Conservation (phyloP, 1,140 invertebrate species). For the Antheraea mylitta region DNA sequence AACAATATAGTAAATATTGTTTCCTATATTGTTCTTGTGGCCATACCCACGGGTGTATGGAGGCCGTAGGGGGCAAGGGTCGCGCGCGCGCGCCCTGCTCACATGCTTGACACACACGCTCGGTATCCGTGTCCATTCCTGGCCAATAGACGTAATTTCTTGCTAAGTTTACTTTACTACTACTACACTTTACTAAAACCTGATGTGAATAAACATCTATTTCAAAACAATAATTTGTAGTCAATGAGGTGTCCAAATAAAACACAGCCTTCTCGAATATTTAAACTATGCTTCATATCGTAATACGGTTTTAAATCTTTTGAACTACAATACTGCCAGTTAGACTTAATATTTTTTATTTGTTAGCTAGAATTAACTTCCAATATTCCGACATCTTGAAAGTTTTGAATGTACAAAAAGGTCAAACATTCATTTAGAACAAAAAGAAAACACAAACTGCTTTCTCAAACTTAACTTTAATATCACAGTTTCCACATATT, state of each 20-base stretch:
- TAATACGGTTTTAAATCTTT: conserved; percentile 13
- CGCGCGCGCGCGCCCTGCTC: conserved; percentile 6
- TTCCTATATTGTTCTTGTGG: not conserved
- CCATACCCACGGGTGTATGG: no score
- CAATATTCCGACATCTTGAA: no score
- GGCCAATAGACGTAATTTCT: conserved; percentile 18
- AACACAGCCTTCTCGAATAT: conserved; percentile 20
- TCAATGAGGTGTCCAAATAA: conserved; percentile 28
- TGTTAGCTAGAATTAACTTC: no score
- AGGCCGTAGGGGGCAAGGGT: conserved; percentile 1
- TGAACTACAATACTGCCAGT: conserved; percentile 13
- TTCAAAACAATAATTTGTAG: conserved; percentile 23
- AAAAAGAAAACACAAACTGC: no score
- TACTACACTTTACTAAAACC: conserved; percentile 35
- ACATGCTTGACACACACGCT: conserved; percentile 17
- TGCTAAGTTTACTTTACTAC: no score
- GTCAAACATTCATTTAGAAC: no score
- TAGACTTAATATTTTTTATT: not conserved
- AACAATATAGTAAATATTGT: conserved; percentile 10
- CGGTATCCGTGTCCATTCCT: not conserved
- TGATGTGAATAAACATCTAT: conserved; percentile 27
- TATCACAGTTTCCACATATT: conserved; percentile 52
- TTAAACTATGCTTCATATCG: conserved; percentile 8
- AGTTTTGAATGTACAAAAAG: no score
- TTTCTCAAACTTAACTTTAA: not conserved